Evolutionary conservation across 2,797 vertebrate species (phyloP), one percentile per base, ranked within the genome.

Genomic region (Anomalospiza imberbis): DNA sequence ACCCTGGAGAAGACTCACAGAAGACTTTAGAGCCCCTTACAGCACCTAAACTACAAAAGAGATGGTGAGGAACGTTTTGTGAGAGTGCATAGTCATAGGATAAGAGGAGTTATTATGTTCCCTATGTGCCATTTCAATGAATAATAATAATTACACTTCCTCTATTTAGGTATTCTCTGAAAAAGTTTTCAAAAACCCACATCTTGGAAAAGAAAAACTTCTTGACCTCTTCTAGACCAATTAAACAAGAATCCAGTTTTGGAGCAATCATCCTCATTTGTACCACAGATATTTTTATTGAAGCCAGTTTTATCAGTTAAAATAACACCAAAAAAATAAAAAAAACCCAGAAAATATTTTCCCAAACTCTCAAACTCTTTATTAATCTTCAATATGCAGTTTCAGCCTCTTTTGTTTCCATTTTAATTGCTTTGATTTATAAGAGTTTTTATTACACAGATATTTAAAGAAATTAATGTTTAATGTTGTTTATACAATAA

Each of bases 391-490:
- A 72, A 29, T 71, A 47, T 51, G 36, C 24, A 61, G 22, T 84
- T 83, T 80, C 44, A 80, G 9, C 0, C 18, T 78, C 34, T 76
- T 91, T 77, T 61, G 13, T 84, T 89, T 88, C 50, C 12, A 29
- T 88, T 88, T 71, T 92, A 68, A 91, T 92, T 92, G 22, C 11
- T 89, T 91, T 93, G 54, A 75, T 79, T 84, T 60, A 20, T 73
- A 84, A 58, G n/a, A 57, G 3, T 26, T 89, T 87, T 92, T 76
- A 85, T 94, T 92, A 68, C 20, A 83, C 7, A 85, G 58, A 77
- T 76, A 89, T 71, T 83, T 88, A 89, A 91, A 82, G 29, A 93
- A 94, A 85, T 91, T 85, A 93, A 91, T 73, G 51, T 92, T 95
- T 95, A 81, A 86, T 88, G n/a, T 85, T 95, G 44, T 91, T 88